Evolutionary conservation across 2,888 invertebrate species (phyloP).

Genomic region (Aproaerema taeniolella): DNA sequence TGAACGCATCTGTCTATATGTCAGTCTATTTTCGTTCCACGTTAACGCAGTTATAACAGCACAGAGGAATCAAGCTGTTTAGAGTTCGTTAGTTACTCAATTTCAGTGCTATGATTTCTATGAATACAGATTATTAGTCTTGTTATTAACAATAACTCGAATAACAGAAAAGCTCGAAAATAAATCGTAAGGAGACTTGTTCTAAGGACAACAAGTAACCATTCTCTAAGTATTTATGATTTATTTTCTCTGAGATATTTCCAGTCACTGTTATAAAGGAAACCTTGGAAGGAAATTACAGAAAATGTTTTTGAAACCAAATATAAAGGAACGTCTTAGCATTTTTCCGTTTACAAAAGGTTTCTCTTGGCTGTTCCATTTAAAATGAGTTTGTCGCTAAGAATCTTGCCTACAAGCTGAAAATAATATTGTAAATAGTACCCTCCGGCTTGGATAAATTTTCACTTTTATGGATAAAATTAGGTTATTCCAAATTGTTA

Average conservation of each 20-base stretch:
- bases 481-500: neutral
- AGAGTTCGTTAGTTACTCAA: too few relatives aligned
- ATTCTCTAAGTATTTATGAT: constrained; percentile 4
- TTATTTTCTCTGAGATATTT: constrained; percentile 27
- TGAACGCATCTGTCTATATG: too few relatives aligned
- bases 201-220: too few relatives aligned
- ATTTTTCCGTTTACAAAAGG: constrained; percentile 33
- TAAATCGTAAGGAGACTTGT: too few relatives aligned
- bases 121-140: too few relatives aligned
- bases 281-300: constrained; percentile 28
- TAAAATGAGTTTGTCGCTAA: constrained; percentile 1
- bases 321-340: constrained; percentile 31
- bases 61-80: too few relatives aligned
- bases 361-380: constrained; percentile 3
- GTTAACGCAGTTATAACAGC: too few relatives aligned
- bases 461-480: neutral
- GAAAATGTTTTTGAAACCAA: constrained; percentile 29
- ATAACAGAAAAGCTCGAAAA: too few relatives aligned
- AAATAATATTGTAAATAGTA: neutral
- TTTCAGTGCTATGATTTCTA: too few relatives aligned
- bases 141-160: too few relatives aligned
- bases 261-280: constrained; percentile 26
- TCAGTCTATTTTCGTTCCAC: too few relatives aligned
- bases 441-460: neutral
- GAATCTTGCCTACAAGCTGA: neutral